Base-by-base conservation (phyloP, 1,140 invertebrate genomes). In the Cydia amplana region DNA sequence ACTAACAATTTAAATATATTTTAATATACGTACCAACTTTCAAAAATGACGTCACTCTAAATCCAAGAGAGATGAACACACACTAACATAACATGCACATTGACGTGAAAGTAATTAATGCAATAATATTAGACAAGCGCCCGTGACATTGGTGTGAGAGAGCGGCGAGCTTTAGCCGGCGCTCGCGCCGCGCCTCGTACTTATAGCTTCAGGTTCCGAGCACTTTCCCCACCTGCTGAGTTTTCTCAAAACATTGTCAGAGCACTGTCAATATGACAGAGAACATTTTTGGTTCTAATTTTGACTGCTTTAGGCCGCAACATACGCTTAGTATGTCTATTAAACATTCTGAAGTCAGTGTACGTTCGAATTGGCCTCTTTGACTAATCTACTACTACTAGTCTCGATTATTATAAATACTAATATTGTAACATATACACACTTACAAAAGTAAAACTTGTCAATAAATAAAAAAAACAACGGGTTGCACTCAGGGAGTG, bases 161-260 rank as follows among this genome's bases (percentile, higher is more conserved):
- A 28, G 73, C 67, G 75, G 78, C 77, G 75, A 82, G 81, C 83
- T 86, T 86, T 87, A 81, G 78, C 78, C 78, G 79, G 76, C 77
- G 77, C 83, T 79, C 74, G 79, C 79, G 78, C 75, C 60, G 12
- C 46, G 60, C 79, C 83, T 83, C 83, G 76, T 90, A 89, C 87
- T 91, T 91, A 91, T 91, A 91, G 86, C 84, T 87, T 90, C 86
- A 84, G 84, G 72, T 16, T 74, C 81, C 87, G 87, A 86, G 84
- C 83, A 91, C 87, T 91, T 91, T 91, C 89, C 88, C 89, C 85
- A 85, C 84, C 85, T 77, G 25, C 28, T n/a, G 64, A 70, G 78
- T 78, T 75, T 82, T 80, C 76, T 80, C 79, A 77, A 80, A 74
- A 79, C 78, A 75, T 76, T 4, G 49, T 20, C 1, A 12, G 12